A percentile compares a stretch with the other conserved stretches of the same genome.
phyloP scores from a whole-genome alignment of 2,113 vertebrate species.

The Bombycilla garrulus region DNA sequence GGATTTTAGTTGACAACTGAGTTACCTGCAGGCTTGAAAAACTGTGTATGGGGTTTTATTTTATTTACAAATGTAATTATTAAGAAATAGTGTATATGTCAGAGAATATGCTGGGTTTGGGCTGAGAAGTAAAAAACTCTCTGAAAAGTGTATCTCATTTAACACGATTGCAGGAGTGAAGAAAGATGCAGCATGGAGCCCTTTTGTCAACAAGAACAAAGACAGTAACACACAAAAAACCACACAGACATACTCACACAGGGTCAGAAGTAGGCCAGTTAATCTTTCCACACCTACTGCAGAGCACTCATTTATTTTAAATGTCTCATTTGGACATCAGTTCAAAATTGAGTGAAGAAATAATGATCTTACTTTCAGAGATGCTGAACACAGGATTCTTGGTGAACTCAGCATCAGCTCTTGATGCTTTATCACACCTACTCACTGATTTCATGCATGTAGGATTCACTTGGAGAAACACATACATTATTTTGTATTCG shows the following conservation, averaged over 20 bases:
- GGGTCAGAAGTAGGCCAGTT: not conserved
- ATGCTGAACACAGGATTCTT: not conserved
- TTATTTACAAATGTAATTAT: slow-evolving; percentile 16
- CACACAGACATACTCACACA: not conserved
- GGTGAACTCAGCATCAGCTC: not conserved
- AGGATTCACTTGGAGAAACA: not conserved
- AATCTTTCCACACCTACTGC: not conserved
- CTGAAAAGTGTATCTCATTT: not conserved
- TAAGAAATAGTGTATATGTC: not conserved
- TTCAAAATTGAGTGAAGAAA: not conserved
- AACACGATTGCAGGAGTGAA: not conserved
- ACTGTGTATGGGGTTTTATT: not conserved
- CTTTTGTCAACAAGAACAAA: not conserved
- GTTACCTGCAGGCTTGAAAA: not conserved
- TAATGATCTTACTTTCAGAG: not conserved
- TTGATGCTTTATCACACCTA: not conserved
- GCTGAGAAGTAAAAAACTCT: not conserved
- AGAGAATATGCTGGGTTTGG: not conserved
- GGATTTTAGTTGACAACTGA: not conserved
- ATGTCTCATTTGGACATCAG: not conserved
- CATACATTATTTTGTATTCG: not conserved
- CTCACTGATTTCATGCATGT: not conserved
- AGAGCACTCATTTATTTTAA: not conserved
- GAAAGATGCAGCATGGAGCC: not conserved
- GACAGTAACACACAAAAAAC: not conserved